These are phyloP conservation scores for Sebastes trivittatus DNA, from an alignment of 2,797 vertebrate species.

Conservation along the genomic window DNA sequence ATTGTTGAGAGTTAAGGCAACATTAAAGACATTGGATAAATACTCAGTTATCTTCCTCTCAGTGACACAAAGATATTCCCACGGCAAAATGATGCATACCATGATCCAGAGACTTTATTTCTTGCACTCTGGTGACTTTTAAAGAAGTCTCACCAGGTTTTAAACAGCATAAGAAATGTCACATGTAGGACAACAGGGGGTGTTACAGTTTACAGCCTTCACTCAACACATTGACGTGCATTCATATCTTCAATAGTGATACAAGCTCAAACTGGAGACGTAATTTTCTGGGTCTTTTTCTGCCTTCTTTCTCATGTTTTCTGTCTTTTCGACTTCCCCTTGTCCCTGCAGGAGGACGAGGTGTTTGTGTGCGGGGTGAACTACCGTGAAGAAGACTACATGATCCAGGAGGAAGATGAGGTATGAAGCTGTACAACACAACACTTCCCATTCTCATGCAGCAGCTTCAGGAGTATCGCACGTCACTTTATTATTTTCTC, in stretches of 20 bases:
- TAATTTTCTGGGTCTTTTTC: not conserved
- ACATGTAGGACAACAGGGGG: not conserved
- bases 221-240: not conserved
- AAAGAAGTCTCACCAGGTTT: not conserved
- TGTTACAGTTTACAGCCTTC: not conserved
- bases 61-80: not conserved
- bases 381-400: constrained; percentile 87
- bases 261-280: not conserved
- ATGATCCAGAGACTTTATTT: too few species aligned
- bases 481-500: not conserved
- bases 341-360: constrained; percentile 48
- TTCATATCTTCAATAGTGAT: not conserved
- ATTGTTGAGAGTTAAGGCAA: not conserved
- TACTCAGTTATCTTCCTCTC: not conserved
- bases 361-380: constrained; percentile 75
- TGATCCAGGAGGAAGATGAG: constrained; percentile 71
- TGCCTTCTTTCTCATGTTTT: not conserved
- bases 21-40: not conserved
- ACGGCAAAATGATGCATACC: not conserved
- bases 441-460: too few species aligned
- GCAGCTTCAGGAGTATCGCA: not conserved
- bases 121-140: too few species aligned
- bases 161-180: not conserved
- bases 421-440: constrained; percentile 13
- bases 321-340: not conserved